Evolutionary conservation across 2,797 vertebrate species (phyloP).

Genomic region (Eospalax fontanierii): DNA sequence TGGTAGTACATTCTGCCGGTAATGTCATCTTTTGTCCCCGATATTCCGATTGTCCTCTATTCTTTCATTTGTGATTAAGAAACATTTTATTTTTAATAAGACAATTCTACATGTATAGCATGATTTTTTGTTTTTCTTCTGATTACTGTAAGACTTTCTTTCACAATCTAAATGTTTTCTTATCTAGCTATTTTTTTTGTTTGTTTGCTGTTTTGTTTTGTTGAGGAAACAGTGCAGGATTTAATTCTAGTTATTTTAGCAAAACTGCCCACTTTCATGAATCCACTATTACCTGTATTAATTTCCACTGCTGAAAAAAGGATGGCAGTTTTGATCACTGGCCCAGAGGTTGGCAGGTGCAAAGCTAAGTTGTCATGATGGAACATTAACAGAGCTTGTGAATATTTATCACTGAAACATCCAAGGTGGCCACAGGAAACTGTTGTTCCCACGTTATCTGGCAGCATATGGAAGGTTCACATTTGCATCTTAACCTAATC

Average conservation of each 20-base stretch:
- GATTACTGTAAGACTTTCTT: background rate
- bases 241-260: slow-evolving; percentile 28
- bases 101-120: background rate
- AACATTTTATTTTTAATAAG: background rate
- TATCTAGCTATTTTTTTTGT: background rate
- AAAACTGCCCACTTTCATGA: background rate
- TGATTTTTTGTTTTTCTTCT: background rate
- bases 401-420: slow-evolving; percentile 84
- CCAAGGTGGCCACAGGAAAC: slow-evolving; percentile 82
- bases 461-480: slow-evolving; percentile 81
- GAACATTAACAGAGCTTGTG: slow-evolving; percentile 82
- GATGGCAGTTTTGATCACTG: slow-evolving; percentile 77
- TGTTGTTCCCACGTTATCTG: slow-evolving; percentile 53
- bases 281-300: background rate
- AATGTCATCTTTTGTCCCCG: background rate
- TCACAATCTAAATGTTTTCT: background rate
- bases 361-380: slow-evolving; percentile 81
- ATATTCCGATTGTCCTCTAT: background rate
- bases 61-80: background rate
- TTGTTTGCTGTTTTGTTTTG: too few relatives aligned
- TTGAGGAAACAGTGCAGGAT: background rate
- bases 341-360: slow-evolving; percentile 80
- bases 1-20: background rate
- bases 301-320: slow-evolving; percentile 53
- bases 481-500: slow-evolving; percentile 86